phyloP scores from a whole-genome alignment of 2,888 invertebrate species.

The Mimumesa dahlbomi region DNA sequence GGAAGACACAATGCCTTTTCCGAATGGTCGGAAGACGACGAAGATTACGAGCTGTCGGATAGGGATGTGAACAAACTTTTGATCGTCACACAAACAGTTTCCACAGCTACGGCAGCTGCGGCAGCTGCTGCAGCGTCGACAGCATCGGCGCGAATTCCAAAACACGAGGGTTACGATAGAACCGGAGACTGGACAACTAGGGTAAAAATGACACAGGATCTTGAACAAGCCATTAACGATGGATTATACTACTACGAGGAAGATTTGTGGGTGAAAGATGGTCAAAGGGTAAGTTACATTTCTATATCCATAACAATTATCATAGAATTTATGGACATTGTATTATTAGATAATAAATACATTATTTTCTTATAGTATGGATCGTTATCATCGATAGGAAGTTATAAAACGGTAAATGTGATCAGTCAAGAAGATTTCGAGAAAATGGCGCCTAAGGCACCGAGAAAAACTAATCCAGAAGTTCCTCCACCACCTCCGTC shows the following conservation, averaged over 20 bases:
- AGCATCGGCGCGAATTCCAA: constrained; percentile 86
- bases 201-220: constrained; percentile 96
- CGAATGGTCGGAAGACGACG: constrained; percentile 89
- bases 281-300: constrained; percentile 81
- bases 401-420: constrained; percentile 92
- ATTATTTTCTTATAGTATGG: constrained; percentile 80
- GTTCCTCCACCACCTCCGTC: constrained; percentile 92
- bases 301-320: no score
- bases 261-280: constrained; percentile 90
- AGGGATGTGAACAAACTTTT: constrained; percentile 95
- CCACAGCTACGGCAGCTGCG: no score
- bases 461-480: constrained; percentile 86
- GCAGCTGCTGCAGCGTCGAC: no score
- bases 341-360: constrained; percentile 7
- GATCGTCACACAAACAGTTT: constrained; percentile 92
- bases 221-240: constrained; percentile 97
- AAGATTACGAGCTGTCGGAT: constrained; percentile 95
- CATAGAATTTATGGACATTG: no score
- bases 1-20: constrained; percentile 92
- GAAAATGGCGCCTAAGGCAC: constrained; percentile 86
- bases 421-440: constrained; percentile 95
- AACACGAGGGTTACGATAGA: constrained; percentile 94
- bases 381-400: constrained; percentile 80
- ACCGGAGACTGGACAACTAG: constrained; percentile 94
- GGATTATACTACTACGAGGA: constrained; percentile 98